A percentile compares a stretch with the other conserved stretches of the same genome.
These are phyloP conservation scores for Alca torda DNA, from an alignment of 2,797 vertebrate genomes.

Conservation along the genomic window DNA sequence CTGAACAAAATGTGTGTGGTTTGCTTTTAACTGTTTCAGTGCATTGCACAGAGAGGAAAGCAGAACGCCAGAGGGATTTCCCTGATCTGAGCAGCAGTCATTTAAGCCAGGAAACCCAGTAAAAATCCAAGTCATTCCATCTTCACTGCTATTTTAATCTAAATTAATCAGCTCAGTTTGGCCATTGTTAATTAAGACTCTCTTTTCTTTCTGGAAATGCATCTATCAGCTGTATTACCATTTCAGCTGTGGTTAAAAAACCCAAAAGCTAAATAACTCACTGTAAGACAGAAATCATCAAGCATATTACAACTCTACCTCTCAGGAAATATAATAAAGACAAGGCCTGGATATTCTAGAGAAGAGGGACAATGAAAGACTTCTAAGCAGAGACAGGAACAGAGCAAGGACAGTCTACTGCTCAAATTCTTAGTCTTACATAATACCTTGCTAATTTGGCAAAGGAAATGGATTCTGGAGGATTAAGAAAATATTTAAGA, in stretches of 20 bases:
- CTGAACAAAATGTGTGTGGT: not conserved
- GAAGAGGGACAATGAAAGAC: not conserved
- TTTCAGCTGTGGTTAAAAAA: not conserved
- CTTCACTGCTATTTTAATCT: not conserved
- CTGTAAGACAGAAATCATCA: not conserved
- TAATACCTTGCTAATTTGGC: not conserved
- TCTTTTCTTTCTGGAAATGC: not conserved
- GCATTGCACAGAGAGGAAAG: not conserved
- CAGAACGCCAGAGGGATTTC: not conserved
- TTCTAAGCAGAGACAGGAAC: not conserved
- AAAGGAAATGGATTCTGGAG: not conserved
- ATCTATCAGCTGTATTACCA: not conserved
- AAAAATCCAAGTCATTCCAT: not conserved
- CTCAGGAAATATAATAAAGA: not conserved
- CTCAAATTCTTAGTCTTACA: not conserved
- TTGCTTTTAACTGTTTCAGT: conserved; percentile 1
- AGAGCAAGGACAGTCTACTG: not conserved
- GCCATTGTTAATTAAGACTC: not conserved
- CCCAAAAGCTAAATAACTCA: not conserved
- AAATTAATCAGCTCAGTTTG: not conserved
- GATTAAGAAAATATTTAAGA: not conserved
- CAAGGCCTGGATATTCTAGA: not conserved
- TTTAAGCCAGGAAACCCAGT: not conserved
- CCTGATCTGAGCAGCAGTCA: not conserved
- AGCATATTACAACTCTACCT: not conserved